Percentiles rank a stretch among this genome's conserved stretches.
phyloP scores from a whole-genome alignment of 2,113 vertebrate species.

The Sylvicapra grimmia region DNA sequence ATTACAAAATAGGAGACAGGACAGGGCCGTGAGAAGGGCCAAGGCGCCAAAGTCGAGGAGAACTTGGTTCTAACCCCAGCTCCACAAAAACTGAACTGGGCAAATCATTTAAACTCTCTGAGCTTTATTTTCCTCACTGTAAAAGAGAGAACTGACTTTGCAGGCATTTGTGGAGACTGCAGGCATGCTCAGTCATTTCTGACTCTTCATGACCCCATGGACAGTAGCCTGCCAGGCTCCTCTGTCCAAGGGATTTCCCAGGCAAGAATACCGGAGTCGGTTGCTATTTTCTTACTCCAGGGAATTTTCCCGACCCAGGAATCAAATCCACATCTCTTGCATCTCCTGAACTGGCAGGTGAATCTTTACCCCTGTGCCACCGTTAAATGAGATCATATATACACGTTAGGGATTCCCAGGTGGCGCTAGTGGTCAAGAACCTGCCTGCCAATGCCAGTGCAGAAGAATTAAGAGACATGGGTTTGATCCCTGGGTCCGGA shows the following conservation, averaged over 20 bases:
- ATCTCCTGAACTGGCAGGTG: neutral
- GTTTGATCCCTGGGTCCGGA: neutral
- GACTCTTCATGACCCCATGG: neutral
- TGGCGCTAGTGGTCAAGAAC: neutral
- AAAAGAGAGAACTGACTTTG: neutral
- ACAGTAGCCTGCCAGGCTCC: neutral
- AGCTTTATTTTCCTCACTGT: neutral
- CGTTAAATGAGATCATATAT: neutral
- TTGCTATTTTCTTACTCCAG: neutral
- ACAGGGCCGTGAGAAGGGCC: neutral
- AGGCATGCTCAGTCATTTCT: neutral
- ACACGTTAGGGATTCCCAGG: neutral
- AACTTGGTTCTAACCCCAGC: neutral
- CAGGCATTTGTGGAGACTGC: neutral
- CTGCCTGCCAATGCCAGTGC: neutral
- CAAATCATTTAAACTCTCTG: neutral
- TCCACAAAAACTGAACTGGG: neutral
- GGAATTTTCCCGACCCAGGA: neutral
- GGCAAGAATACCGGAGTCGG: neutral
- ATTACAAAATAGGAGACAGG: neutral
- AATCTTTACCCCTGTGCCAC: neutral
- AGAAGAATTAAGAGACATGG: fast-evolving
- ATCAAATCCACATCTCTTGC: neutral
- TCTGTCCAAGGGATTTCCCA: neutral
- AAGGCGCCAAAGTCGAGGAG: fast-evolving